Conservation (phyloP, 2,888 invertebrate species). For the Yponomeuta plumbellus region DNA sequence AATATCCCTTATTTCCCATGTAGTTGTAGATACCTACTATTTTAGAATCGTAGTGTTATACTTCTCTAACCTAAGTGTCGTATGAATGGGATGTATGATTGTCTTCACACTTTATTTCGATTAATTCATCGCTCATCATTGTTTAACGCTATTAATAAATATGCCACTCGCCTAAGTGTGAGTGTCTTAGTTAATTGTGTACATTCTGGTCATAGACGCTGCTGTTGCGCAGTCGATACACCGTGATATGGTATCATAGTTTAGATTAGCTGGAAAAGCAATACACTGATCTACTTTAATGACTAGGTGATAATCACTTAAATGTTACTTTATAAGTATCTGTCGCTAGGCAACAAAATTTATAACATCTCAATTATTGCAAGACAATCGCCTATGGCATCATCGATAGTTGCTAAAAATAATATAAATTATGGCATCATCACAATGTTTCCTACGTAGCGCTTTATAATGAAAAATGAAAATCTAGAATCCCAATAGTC, state of each 20-base stretch:
- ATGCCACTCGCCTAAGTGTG: conserved; percentile 46
- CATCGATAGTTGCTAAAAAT: neutral
- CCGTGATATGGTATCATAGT: conserved; percentile 40
- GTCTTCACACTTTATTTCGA: conserved; percentile 63
- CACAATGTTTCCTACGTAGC: neutral
- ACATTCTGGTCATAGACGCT: conserved; percentile 72
- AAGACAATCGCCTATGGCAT: neutral
- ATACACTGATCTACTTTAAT: conserved; percentile 12
- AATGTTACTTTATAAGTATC: neutral
- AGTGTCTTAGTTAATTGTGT: conserved; percentile 60
- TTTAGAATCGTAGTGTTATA: conserved; percentile 53
- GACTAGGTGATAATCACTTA: neutral
- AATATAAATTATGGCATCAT: neutral
- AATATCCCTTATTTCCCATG: conserved; percentile 49
- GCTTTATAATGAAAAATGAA: conserved; percentile 5
- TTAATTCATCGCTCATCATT: conserved; percentile 50
- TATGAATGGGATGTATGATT: conserved; percentile 59
- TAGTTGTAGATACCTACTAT: conserved; percentile 40
- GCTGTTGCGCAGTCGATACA: conserved; percentile 40
- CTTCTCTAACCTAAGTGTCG: conserved; percentile 46
- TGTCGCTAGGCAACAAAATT: neutral
- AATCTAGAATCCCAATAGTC: neutral
- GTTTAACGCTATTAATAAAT: conserved; percentile 42
- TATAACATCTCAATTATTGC: neutral
- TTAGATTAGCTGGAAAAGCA: conserved; percentile 28